Percentiles rank a stretch among this genome's conserved stretches.
These are phyloP conservation scores for Orchesella flavescens DNA, from an alignment of 2,888 invertebrate genomes.

Conservation along the genomic window DNA sequence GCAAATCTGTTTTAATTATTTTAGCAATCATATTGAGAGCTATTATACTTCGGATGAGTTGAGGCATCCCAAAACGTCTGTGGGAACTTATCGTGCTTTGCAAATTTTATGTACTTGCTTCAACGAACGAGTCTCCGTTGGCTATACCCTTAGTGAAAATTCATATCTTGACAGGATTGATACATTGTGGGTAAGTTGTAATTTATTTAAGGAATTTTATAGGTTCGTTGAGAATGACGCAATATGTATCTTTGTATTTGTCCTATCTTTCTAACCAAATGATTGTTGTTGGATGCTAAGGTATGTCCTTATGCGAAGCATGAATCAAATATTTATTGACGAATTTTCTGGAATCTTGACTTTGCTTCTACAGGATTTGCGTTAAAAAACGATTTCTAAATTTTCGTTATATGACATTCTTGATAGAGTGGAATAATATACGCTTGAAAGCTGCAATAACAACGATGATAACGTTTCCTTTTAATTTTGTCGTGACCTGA, in stretches of 20 bases:
- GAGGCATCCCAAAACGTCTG: not conserved
- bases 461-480: not conserved
- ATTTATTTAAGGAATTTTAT: not conserved
- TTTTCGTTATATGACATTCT: not conserved
- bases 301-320: slow-evolving; percentile 54
- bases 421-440: not conserved
- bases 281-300: not conserved
- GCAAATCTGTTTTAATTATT: not conserved
- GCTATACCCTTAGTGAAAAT: slow-evolving; percentile 46
- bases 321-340: slow-evolving; percentile 52
- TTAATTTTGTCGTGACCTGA: not conserved
- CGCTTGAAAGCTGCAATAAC: no score
- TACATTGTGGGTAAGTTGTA: slow-evolving; percentile 31
- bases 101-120: slow-evolving; percentile 47
- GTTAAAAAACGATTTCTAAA: not conserved
- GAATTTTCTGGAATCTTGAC: slow-evolving; percentile 61
- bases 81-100: slow-evolving; percentile 43
- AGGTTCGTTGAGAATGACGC: no score
- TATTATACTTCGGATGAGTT: slow-evolving; percentile 46
- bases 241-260: no score
- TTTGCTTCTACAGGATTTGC: slow-evolving; percentile 30
- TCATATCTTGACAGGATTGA: slow-evolving; percentile 10
- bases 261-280: not conserved
- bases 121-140: slow-evolving; percentile 54
- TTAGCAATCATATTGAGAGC: slow-evolving; percentile 51